A percentile compares a stretch with the other conserved stretches of the same genome.
These are phyloP conservation scores for Artibeus jamaicensis DNA, from an alignment of 2,797 vertebrate species.

Conservation along the genomic window DNA sequence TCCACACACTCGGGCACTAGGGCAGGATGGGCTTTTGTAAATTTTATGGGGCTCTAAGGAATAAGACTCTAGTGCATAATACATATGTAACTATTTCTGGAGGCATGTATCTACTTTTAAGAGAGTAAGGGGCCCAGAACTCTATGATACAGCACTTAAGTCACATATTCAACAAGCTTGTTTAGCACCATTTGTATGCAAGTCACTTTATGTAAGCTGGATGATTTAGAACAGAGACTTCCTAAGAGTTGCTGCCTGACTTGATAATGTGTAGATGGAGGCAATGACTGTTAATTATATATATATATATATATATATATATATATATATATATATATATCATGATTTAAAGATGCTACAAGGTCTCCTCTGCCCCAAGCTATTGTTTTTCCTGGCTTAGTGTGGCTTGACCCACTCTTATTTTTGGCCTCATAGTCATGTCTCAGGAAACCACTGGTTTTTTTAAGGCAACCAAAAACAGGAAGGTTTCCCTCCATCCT, in stretches of 20 bases:
- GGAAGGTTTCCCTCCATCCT: not conserved
- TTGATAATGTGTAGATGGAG: not conserved
- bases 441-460: not conserved
- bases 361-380: not conserved
- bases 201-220: not conserved
- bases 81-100: conserved; percentile 4
- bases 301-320: too few relatives aligned
- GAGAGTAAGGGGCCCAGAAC: not conserved
- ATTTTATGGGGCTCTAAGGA: not conserved
- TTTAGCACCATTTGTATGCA: conserved; percentile 14
- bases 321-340: too few relatives aligned
- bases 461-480: not conserved
- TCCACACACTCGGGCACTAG: fast-evolving
- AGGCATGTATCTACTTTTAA: not conserved
- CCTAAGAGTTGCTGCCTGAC: not conserved
- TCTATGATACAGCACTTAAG: not conserved
- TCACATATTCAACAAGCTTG: not conserved
- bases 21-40: not conserved
- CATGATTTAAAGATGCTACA: not conserved
- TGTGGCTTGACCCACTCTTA: not conserved
- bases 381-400: not conserved
- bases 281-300: not conserved
- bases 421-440: not conserved
- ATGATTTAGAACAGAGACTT: conserved; percentile 26
- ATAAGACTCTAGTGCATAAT: not conserved